Evolutionary conservation across 1,140 invertebrate genomes (phyloP), one percentile per base, ranked within the genome.

Genomic region (Drosophila mayri): DNA sequence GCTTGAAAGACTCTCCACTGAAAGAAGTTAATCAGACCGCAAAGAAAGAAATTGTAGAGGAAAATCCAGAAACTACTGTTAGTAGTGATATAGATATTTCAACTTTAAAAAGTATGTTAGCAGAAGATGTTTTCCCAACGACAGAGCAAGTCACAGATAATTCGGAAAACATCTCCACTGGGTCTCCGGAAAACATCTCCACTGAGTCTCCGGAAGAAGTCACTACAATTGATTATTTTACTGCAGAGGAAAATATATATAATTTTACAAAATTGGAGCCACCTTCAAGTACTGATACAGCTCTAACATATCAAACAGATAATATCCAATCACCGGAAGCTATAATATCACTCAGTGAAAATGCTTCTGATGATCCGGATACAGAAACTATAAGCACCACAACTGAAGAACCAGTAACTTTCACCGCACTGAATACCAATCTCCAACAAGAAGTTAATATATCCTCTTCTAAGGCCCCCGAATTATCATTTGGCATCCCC

Each of bases 371-470:
- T 32, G 1, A 11, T 20, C 7, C 11, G 30, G 11, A 47, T 32
- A 0, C 0, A 4, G 25, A 38, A 65, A 46, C 1, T 6, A 32
- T 10, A 20, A 11, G 0, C 14, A 22, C 25, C n/a, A 38, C 44
- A 28, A 61, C 32, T 6, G 46, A 65, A 30, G 25, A 38, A n/a
- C 14, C 64, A 30, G 25, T 38, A 11, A 46, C 16, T 25, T 16
- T 14, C 6, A 38, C 35, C 18, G 12, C 55, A 25, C 12, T 11
- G 2, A 14, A 14, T 18, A 4, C n/a, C 3, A n/a, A 5, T 35
- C 0, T 35, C 12, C 37, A 16, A 11, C 20, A 70, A 18, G 30
- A 65, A n/a, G 25, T n/a, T 49, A 11, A 35, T 35, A 9, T 20
- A 43, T 0, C n/a, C 28, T 11, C 28, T n/a, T 37, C 22, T 8